Conservation (phyloP, 30 jellyfish, hydroid and myxozoan species). For the Aurelia sp. region DNA sequence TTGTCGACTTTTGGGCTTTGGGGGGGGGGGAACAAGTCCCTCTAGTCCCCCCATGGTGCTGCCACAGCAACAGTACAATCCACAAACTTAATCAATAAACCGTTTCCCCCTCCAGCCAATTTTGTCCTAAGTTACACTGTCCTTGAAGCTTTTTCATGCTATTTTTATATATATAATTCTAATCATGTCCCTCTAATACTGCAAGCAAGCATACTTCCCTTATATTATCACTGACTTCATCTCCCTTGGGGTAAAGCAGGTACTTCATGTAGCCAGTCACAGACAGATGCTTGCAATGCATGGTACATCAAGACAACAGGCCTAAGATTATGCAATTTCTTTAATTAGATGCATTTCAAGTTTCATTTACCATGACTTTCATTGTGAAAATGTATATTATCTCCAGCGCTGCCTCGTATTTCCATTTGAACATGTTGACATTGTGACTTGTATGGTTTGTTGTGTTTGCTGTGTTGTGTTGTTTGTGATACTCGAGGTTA, state of each 20-base stretch:
- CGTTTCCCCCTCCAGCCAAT: no score
- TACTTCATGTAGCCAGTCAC: neutral
- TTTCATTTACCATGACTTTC: no score
- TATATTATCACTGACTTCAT: neutral
- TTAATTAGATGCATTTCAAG: slow-evolving; percentile 17
- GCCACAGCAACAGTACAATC: no score
- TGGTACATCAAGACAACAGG: slow-evolving; percentile 21
- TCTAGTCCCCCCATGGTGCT: no score
- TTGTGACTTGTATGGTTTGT: slow-evolving; percentile 63
- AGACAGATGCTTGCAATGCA: slow-evolving; percentile 11
- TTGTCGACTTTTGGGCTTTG: no score
- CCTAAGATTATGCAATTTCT: slow-evolving; percentile 18
- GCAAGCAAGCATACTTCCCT: neutral
- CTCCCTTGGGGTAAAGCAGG: neutral
- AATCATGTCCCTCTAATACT: no score
- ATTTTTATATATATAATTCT: no score
- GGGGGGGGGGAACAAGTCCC: no score
- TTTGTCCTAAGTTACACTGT: no score
- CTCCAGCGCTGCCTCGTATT: slow-evolving; percentile 68
- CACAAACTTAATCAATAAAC: no score
- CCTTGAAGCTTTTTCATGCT: no score
- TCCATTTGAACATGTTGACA: slow-evolving; percentile 40
- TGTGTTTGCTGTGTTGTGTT: slow-evolving; percentile 43
- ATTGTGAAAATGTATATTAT: neutral
- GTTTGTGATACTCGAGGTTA: slow-evolving; percentile 31